These are phyloP conservation scores for Laticauda laticaudata DNA, from an alignment of 2,113 vertebrate species.

Conservation along the genomic window DNA sequence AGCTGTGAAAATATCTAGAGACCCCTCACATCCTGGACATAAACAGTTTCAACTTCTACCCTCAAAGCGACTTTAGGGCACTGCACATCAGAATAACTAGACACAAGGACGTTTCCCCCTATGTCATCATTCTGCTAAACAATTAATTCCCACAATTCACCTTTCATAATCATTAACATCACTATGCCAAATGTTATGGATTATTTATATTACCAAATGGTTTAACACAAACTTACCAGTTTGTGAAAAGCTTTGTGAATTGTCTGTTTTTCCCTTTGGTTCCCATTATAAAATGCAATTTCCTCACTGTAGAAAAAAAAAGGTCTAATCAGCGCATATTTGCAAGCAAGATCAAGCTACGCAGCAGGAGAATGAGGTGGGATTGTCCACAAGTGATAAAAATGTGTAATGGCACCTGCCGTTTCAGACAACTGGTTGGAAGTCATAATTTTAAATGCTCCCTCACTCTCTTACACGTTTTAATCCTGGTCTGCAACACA, in stretches of 20 bases:
- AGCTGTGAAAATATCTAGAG: too few relatives aligned
- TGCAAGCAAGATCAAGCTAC: neutral
- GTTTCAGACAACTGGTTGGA: neutral
- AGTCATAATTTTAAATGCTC: neutral
- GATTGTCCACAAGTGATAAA: neutral
- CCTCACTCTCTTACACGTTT: neutral
- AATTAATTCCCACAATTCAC: too few relatives aligned
- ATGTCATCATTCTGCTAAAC: too few relatives aligned
- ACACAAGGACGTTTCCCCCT: too few relatives aligned
- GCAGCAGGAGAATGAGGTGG: neutral
- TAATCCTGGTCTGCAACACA: neutral
- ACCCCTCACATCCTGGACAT: too few relatives aligned
- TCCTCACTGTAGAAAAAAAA: conserved; percentile 82
- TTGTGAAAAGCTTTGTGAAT: conserved; percentile 88
- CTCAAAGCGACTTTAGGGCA: too few relatives aligned
- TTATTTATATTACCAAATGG: neutral
- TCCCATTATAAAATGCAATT: conserved; percentile 98
- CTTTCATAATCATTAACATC: accelerated
- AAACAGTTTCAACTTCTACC: too few relatives aligned
- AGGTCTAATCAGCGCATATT: neutral
- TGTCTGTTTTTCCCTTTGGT: conserved; percentile 90
- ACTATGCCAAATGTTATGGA: neutral
- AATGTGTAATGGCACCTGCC: neutral
- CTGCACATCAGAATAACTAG: too few relatives aligned
- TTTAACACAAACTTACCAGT: conserved; percentile 76